phyloP scores from a whole-genome alignment of 64 coral and sea anemone species.

The Catalaphyllia jardinei region DNA sequence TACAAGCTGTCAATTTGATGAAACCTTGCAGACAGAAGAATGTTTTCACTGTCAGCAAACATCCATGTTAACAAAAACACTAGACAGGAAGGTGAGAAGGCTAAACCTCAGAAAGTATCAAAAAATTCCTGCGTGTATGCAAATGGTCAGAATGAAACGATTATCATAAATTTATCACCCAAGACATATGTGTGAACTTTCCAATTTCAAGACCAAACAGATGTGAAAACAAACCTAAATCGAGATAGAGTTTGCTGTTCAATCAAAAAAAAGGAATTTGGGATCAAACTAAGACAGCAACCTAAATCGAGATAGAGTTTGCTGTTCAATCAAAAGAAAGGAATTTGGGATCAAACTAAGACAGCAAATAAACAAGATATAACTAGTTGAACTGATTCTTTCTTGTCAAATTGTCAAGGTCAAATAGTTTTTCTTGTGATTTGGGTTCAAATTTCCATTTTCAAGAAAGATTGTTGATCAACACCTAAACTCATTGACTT shows the following conservation, averaged over 20 bases:
- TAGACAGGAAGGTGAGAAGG: background rate
- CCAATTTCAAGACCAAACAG: no score
- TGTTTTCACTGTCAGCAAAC: conserved; percentile 37
- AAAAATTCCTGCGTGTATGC: background rate
- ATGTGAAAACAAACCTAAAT: no score
- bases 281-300: no score
- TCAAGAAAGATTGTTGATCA: background rate
- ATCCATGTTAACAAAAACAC: background rate
- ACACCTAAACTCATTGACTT: background rate
- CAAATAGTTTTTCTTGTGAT: background rate
- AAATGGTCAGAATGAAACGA: no score
- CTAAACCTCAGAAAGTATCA: background rate
- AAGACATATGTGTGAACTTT: no score
- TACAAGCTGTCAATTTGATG: background rate
- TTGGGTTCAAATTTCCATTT: background rate
- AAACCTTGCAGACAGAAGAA: background rate
- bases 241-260: no score
- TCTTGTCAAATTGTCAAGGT: background rate
- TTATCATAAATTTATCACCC: no score
- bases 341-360: no score
- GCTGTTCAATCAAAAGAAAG: no score
- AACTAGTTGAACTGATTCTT: background rate
- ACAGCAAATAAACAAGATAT: background rate
- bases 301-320: no score
- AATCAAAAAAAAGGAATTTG: no score